Evolutionary conservation across 2,888 invertebrate species (phyloP).

Genomic region (Acrobasis suavella): DNA sequence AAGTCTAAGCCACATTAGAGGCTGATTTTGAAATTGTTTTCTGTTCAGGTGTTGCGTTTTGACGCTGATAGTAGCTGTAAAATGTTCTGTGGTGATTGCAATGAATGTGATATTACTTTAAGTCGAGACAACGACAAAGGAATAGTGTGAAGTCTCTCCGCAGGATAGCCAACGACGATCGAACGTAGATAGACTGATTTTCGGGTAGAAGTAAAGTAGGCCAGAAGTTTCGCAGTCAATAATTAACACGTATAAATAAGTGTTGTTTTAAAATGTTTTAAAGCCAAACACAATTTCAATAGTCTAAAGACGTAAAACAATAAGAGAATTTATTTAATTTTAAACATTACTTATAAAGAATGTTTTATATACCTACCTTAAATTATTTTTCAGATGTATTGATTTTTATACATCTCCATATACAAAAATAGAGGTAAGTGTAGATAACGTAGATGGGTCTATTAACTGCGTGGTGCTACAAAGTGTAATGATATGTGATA

Average conservation of each 20-base stretch:
- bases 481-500: slow-evolving; percentile 81
- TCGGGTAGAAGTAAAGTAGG: slow-evolving; percentile 77
- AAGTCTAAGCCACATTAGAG: slow-evolving; percentile 14
- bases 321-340: slow-evolving; percentile 81
- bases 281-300: slow-evolving; percentile 77
- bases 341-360: slow-evolving; percentile 78
- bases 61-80: slow-evolving; percentile 42
- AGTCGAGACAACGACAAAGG: slow-evolving; percentile 54
- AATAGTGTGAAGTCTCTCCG: slow-evolving; percentile 53
- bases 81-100: slow-evolving; percentile 54
- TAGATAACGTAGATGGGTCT: slow-evolving; percentile 77
- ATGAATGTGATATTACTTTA: slow-evolving; percentile 80
- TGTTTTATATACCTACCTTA: slow-evolving; percentile 79
- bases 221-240: slow-evolving; percentile 74
- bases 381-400: slow-evolving; percentile 82
- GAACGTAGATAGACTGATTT: slow-evolving; percentile 79
- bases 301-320: slow-evolving; percentile 70
- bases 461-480: slow-evolving; percentile 82
- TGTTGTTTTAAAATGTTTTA: slow-evolving; percentile 69
- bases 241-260: slow-evolving; percentile 64
- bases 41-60: slow-evolving; percentile 26
- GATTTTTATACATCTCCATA: slow-evolving; percentile 80
- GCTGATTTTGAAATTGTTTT: slow-evolving; percentile 22
- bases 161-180: slow-evolving; percentile 63
- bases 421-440: slow-evolving; percentile 80